Conservation (phyloP, 2,888 invertebrate genomes). For the Formica aserva region DNA sequence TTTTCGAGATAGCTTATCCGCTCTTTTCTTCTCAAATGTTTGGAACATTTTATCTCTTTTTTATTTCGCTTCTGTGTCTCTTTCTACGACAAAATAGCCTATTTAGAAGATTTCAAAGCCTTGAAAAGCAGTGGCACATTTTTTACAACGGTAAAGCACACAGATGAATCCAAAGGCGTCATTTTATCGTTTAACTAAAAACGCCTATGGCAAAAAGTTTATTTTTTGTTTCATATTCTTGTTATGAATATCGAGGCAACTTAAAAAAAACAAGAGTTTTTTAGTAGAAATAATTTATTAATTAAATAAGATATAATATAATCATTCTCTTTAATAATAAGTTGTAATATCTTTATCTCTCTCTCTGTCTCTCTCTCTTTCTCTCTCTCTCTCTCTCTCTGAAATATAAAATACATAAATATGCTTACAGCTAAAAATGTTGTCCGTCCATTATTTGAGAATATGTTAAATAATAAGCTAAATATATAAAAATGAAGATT, state of each 20-base stretch:
- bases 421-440: background rate
- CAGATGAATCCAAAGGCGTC: background rate
- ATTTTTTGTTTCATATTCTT: background rate
- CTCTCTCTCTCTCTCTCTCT: too few relatives aligned
- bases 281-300: too few relatives aligned
- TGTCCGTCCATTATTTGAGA: background rate
- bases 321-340: background rate
- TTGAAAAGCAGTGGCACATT: background rate
- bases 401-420: background rate
- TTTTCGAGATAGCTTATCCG: conserved; percentile 22
- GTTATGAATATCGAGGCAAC: background rate
- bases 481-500: background rate
- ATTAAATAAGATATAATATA: background rate
- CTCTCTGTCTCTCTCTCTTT: too few relatives aligned
- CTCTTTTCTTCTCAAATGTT: conserved; percentile 17
- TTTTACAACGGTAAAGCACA: background rate
- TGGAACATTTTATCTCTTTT: background rate
- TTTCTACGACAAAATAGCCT: background rate
- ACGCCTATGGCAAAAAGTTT: background rate
- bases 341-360: background rate
- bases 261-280: too few relatives aligned
- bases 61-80: background rate
- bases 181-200: background rate
- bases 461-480: background rate
- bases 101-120: background rate